phyloP scores from a whole-genome alignment of 2,888 invertebrate genomes.

The Piscicola geometra region DNA sequence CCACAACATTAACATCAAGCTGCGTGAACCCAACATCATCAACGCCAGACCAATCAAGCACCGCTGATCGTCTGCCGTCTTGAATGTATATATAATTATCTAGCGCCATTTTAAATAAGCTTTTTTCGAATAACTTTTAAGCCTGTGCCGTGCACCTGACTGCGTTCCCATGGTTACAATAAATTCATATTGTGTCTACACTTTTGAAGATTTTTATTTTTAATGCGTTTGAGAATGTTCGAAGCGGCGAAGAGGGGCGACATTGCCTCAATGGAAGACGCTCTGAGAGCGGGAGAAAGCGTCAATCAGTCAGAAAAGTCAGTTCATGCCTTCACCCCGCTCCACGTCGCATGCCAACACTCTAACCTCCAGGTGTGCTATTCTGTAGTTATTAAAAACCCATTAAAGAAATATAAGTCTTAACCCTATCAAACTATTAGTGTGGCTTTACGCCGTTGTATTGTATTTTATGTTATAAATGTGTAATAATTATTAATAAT shows the following conservation, averaged over 20 bases:
- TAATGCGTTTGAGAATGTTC: background rate
- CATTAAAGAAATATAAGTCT: no score
- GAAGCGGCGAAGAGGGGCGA: conserved; percentile 49
- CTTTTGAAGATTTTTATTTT: no score
- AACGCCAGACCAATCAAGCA: background rate
- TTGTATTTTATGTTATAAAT: no score
- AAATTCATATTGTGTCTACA: background rate
- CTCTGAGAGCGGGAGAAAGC: conserved; percentile 56
- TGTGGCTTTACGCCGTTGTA: no score
- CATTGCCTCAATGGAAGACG: conserved; percentile 51
- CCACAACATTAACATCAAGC: conserved; percentile 35
- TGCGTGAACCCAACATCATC: conserved; percentile 25
- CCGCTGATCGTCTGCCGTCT: background rate
- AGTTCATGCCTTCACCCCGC: conserved; percentile 54
- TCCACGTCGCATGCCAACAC: conserved; percentile 54
- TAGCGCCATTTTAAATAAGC: background rate
- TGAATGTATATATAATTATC: conserved; percentile 2
- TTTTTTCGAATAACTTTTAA: background rate
- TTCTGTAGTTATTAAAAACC: no score
- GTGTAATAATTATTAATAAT: no score
- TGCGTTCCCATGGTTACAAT: conserved; percentile 1
- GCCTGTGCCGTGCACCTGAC: background rate
- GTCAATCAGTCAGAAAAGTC: conserved; percentile 54
- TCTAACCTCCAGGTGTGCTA: conserved; percentile 55
- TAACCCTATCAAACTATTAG: no score